These are phyloP conservation scores for Oxytorus armatus DNA, from an alignment of 2,888 invertebrate species.

Conservation along the genomic window DNA sequence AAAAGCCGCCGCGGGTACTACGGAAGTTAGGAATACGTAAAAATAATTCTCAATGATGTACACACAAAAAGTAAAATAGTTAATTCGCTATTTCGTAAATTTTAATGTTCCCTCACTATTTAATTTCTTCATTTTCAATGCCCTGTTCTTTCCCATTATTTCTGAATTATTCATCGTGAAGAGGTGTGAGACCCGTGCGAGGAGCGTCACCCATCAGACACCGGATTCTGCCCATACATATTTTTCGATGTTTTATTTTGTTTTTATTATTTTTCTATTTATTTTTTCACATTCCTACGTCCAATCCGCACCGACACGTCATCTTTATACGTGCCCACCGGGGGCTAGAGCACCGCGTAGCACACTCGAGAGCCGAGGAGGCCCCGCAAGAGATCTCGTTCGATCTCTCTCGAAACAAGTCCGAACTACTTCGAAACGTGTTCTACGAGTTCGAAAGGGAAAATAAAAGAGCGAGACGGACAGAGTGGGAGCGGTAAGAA, in stretches of 20 bases:
- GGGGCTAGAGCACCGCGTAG: constrained; percentile 29
- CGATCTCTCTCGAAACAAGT: constrained; percentile 42
- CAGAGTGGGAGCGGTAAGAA: no score
- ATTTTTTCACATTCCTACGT: constrained; percentile 52
- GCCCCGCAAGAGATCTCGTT: constrained; percentile 25
- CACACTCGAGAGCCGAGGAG: constrained; percentile 1
- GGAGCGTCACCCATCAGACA: constrained; percentile 77
- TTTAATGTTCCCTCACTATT: no score
- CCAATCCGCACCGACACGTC: no score
- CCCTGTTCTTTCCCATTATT: constrained; percentile 41
- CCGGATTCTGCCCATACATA: constrained; percentile 17
- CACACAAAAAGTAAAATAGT: no score
- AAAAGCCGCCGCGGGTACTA: no score
- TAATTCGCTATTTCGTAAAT: no score
- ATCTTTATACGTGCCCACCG: no score
- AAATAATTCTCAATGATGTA: no score
- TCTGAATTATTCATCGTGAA: constrained; percentile 76
- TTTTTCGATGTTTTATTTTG: constrained; percentile 70
- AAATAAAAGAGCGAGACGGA: no score
- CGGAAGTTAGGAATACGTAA: no score
- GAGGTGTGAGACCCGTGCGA: constrained; percentile 75
- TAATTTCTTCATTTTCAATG: no score
- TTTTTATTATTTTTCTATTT: constrained; percentile 34
- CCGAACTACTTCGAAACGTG: constrained; percentile 19
- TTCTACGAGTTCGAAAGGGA: constrained; percentile 23